Base-by-base conservation (phyloP, 2,888 invertebrate genomes). In the Frankliniella intonsa region DNA sequence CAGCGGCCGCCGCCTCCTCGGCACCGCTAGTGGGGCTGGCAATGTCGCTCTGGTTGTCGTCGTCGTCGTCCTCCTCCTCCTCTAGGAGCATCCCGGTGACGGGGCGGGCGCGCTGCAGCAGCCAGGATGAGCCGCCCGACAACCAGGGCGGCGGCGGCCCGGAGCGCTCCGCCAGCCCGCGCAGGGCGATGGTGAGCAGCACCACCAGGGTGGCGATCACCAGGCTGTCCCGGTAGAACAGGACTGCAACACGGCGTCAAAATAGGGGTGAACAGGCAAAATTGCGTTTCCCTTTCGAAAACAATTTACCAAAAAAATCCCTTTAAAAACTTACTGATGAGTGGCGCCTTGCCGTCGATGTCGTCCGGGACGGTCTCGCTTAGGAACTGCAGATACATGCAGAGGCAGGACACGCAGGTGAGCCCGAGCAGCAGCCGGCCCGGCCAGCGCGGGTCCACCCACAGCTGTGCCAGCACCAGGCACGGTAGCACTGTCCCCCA, bases 401-500 rank as follows among this genome's bases (percentile, higher is more conserved):
- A 69, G 9, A 69, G 69, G n/a, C 22, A 11, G 69, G 22, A 22
- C 22, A 69, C 69, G 69, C 5, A 10, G 69, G 11, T 22, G 69
- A n/a, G 22, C 22, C 69, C 69, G 1, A 69, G 69, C 69, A 69
- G 69, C 9, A 69, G 69, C 22, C 69, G 69, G 1, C 69, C 69
- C 5, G 69, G 69, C 69, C 69, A 69, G n/a, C 69, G 69, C 69
- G 69, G 69, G 69, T 69, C 69, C 69, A 69, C 69, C 69, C 69
- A 69, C 22, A 69, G 69, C 69, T 69, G 69, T 22, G 11, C 69
- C 69, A 69, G 69, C 9, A 69, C 22, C 8, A 69, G 69, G 69
- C 69, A 69, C 22, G 69, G 69, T 10, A 69, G 69, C 69, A 69
- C 69, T 69, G 69, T 12, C 19, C 62, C 17, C 17, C 0, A 1